Evolutionary conservation across 2,797 vertebrate genomes (phyloP), one percentile per base, ranked within the genome.

Genomic region (Setipinna tenuifilis): DNA sequence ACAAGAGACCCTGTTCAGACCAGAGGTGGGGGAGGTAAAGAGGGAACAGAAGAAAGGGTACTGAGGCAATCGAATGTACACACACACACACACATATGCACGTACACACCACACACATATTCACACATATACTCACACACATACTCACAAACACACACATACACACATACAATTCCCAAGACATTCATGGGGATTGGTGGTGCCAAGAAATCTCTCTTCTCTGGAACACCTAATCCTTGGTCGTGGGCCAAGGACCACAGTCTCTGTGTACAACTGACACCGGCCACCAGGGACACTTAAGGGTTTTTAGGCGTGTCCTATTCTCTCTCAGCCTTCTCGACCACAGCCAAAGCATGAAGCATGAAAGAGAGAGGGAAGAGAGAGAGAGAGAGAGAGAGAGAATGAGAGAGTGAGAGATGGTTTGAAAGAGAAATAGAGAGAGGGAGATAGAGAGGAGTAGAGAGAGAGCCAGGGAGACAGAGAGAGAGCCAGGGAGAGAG

Each of bases 171-270:
- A 41, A 93, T 96, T 97, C 96, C 96, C 95, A 91, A 94, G 94
- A 89, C 95, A 96, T 93, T 92, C 93, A 58, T 84, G 90, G 92
- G 92, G 92, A 94, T 94, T 89, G 83, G 91, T 85, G 87, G 91
- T 93, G 96, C 95, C 96, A 96, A 95, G 93, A 96, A 96, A 95
- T 89, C 94, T 91, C 88, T 90, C 94, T 96, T 95, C 95, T 92
- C 88, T 89, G 95, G 96, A 97, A 97, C 97, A 97, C 96, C 97
- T 97, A 97, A 98, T 97, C 96, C 96, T 96, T 97, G 97, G 96
- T 94, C 83, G 85, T 1, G 46, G 87, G 96, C 97, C 97, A 97
- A 97, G 93, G 85, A 95, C 96, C 96, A 95, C 95, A 97, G 93
- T 94, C 95, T 94, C 92, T 90, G 93, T 83, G 92, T 93, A 95